These are phyloP conservation scores for Hippocampus kuda DNA, from an alignment of 2,797 vertebrate genomes.

Conservation along the genomic window DNA sequence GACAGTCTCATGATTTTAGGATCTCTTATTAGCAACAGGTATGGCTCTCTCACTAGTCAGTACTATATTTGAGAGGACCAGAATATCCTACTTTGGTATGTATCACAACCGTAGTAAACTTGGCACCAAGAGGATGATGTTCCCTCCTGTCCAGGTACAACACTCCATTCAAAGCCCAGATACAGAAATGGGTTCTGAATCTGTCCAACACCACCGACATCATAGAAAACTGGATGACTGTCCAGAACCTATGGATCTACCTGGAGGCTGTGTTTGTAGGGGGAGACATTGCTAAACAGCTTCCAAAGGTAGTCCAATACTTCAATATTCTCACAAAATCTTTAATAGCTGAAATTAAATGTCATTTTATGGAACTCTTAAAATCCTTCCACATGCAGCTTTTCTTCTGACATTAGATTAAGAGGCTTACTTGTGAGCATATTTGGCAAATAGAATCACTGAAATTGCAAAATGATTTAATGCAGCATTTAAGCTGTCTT, in stretches of 20 bases:
- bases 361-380: background rate
- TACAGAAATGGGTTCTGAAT: slow-evolving; percentile 94
- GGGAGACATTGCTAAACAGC: slow-evolving; percentile 93
- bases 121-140: background rate
- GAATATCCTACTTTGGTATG: background rate
- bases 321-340: background rate
- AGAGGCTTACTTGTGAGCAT: background rate
- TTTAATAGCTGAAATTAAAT: background rate
- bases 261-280: slow-evolving; percentile 95
- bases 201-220: slow-evolving; percentile 88
- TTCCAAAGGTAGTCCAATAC: slow-evolving; percentile 79
- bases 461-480: background rate
- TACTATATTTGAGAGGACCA: background rate
- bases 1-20: slow-evolving; percentile 92
- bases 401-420: background rate
- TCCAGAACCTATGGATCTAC: slow-evolving; percentile 98
- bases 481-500: background rate
- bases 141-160: slow-evolving; percentile 74
- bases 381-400: background rate
- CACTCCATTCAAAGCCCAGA: slow-evolving; percentile 84
- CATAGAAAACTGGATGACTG: slow-evolving; percentile 93
- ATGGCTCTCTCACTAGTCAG: background rate
- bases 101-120: background rate
- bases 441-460: background rate
- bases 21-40: slow-evolving; percentile 93